These are phyloP conservation scores for Zootermopsis nevadensis DNA, from an alignment of 2,888 invertebrate species.

Conservation along the genomic window DNA sequence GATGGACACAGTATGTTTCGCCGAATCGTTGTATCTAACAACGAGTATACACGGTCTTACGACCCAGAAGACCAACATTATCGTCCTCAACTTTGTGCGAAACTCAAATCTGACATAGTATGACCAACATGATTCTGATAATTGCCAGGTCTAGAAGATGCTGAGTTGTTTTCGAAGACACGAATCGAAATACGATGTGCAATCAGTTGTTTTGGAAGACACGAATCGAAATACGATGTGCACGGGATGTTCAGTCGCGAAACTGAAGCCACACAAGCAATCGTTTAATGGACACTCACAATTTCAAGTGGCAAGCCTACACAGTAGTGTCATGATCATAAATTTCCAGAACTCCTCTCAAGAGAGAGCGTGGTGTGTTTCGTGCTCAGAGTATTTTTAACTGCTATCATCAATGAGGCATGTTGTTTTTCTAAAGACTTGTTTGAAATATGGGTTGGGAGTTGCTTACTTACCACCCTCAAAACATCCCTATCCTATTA, in stretches of 20 bases:
- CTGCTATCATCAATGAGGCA: neutral
- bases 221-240: too few relatives aligned
- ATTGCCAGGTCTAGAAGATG: too few relatives aligned
- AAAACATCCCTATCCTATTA: neutral
- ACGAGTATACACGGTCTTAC: too few relatives aligned
- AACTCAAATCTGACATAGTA: too few relatives aligned
- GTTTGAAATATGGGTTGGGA: neutral
- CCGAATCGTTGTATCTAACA: too few relatives aligned
- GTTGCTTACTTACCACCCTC: conserved; percentile 9
- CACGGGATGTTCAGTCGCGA: neutral
- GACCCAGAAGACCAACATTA: too few relatives aligned
- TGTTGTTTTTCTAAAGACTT: neutral
- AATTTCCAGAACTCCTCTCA: conserved; percentile 1
- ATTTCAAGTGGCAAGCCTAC: neutral
- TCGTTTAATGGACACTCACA: neutral
- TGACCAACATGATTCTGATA: too few relatives aligned
- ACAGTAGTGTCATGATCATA: neutral
- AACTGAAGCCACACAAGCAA: neutral
- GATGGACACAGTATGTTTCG: too few relatives aligned
- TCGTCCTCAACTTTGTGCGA: too few relatives aligned
- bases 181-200: too few relatives aligned
- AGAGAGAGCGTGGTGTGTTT: neutral
- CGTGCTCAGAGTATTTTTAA: neutral
- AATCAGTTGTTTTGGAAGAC: too few relatives aligned
- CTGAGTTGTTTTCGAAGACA: too few relatives aligned